Evolutionary conservation across 2,888 invertebrate genomes (phyloP).

Genomic region (Azorinus chamasolen): DNA sequence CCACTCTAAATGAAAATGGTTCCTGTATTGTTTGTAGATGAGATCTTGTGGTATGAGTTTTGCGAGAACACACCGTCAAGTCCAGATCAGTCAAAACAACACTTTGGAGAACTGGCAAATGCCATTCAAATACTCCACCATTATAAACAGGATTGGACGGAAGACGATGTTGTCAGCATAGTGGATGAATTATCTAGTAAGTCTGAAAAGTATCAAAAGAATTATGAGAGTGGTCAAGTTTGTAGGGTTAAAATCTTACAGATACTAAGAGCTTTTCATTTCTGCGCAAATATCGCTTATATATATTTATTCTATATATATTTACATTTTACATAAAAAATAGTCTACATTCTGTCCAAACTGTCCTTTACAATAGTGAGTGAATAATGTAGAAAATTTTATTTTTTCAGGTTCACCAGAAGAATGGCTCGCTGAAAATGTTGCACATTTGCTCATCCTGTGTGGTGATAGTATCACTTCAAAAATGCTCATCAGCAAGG

Average conservation of each 20-base stretch:
- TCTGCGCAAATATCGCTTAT: no score
- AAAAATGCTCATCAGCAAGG: constrained; percentile 84
- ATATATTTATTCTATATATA: no score
- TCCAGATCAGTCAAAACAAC: constrained; percentile 77
- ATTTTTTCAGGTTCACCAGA: constrained; percentile 84
- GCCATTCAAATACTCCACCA: constrained; percentile 81
- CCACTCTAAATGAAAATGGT: no score
- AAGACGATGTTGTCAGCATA: constrained; percentile 84
- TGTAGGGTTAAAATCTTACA: no score
- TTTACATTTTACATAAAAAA: no score
- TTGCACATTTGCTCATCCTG: constrained; percentile 82
- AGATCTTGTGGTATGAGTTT: constrained; percentile 84
- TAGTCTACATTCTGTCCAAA: no score
- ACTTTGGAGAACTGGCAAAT: constrained; percentile 82
- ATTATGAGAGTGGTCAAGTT: no score
- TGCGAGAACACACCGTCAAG: constrained; percentile 82
- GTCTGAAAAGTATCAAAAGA: constrained; percentile 31
- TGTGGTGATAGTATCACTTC: constrained; percentile 84
- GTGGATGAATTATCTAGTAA: constrained; percentile 85
- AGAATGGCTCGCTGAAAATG: constrained; percentile 85
- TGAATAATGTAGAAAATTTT: no score
- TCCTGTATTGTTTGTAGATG: constrained; percentile 66
- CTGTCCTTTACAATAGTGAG: no score
- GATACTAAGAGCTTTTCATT: no score
- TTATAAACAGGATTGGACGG: constrained; percentile 83